Evolutionary conservation across 2,888 invertebrate species (phyloP), one percentile per base, ranked within the genome.

Genomic region (Lissocephala sabroskyi): DNA sequence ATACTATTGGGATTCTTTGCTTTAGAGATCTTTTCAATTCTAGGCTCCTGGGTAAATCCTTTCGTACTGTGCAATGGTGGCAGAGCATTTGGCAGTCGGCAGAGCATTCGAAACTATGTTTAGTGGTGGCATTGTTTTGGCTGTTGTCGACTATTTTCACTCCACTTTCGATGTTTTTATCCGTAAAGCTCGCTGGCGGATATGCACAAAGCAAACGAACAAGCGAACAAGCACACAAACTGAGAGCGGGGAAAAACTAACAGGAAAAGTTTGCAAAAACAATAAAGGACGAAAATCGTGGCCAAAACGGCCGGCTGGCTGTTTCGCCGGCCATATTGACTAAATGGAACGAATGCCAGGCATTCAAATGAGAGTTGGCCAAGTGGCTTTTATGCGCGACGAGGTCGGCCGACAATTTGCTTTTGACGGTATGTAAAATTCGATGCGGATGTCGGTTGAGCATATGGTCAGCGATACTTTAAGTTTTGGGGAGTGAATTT

Each of bases 141-240:
- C 51, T 43, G 48, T 49, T 66, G 51, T 49, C 55, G 65, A 65
- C 65, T 67, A 71, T 73, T 75, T 71, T 75, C 59, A 67, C 56
- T 67, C 60, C 67, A 63, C 67, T 67, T 67, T 75, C 54, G 58
- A 65, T 63, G 67, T 67, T 73, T 71, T 75, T 73, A 73, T 73
- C 67, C 75, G 63, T 60, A 73, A 73, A 73, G 75, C 67, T 67
- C 53, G 71, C 75, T 74, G 67, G 75, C 71, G 75, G 71, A 66
- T 68, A 73, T 70, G 63, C 71, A 59, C 41, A 62, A 18, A 41
- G 39, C 41, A 40, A 41, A 37, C 4, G 30, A 41, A 45, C 29
- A n/a, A 32, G 23, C 33, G 10, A 13, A 35, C 13, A 13, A 35
- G 28, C 43, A 23, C 26, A 13, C 19, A 26, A 36, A 45, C 47